Base-by-base conservation (phyloP, 2,113 vertebrate species). In the Microcebus griseorufus region DNA sequence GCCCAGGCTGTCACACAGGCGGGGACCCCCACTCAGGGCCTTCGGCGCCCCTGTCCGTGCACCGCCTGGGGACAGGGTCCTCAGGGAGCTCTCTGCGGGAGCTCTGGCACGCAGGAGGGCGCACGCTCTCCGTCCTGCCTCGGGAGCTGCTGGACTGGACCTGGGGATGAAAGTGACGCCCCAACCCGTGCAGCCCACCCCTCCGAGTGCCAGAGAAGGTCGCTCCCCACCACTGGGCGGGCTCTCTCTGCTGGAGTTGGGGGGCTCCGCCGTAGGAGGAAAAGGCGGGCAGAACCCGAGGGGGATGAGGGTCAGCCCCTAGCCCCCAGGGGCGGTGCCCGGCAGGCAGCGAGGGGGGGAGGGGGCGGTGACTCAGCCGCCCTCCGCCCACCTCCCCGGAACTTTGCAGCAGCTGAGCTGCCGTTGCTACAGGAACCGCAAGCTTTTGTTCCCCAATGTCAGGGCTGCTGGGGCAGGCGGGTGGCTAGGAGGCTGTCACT, bases 401-500 rank as follows among this genome's bases (percentile, higher is more conserved):
- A 98, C 98, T 98, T 98, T 98, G 97, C 96, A 95, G 96, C 97
- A 97, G 98, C 96, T 97, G 97, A 98, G 97, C 96, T 79, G 12
- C 94, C 2, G 95, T 98, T 98, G 97, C 97, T 97, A 98, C 96
- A 98, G 96, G 98, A 98, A 98, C 96, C 60, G 62, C 97, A 97
- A 97, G 96, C 98, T 98, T 98, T 98, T 98, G 97, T 98, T 98
- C 97, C 96, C 97, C 96, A 65, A 73, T 93, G 97, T 96, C 98
- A 96, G 94, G 90, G 75, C 92, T 96, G 79, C 91, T 86, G 34
- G 7, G 64, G 88, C 39, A n/a, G 76, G 83, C 72, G 62, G 87
- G 79, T 55, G 80, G 73, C 79, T 82, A 51, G 67, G 45, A 87
- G 58, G 90, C 76, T 86, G 58, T 73, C 69, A 84, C 70, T 96